Evolutionary conservation across 23 tunicate species (phyloP).

Genomic region (Diplosoma virens): DNA sequence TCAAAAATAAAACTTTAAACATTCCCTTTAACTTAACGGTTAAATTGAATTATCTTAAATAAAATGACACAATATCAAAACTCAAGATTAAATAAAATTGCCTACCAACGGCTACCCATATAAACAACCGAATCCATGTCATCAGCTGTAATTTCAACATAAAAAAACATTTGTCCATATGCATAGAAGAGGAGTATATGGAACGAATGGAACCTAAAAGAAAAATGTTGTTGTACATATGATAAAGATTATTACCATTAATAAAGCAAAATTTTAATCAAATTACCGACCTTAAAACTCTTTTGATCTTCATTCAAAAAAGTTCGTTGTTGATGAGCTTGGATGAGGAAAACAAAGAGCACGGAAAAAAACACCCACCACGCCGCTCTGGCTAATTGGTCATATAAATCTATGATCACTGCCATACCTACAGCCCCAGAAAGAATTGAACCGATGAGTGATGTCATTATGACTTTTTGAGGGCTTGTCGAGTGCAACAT

Average conservation of each 20-base stretch:
- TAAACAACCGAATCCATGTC: slow-evolving; percentile 67
- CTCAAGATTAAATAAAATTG: too few relatives aligned
- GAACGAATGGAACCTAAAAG: slow-evolving; percentile 63
- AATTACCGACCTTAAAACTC: slow-evolving; percentile 50
- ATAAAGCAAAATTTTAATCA: too few relatives aligned
- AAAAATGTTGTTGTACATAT: background rate
- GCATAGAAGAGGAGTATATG: slow-evolving; percentile 54
- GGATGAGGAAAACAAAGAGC: slow-evolving; percentile 29
- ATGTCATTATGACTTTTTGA: slow-evolving; percentile 6
- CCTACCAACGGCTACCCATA: slow-evolving; percentile 67
- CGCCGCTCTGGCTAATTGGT: slow-evolving; percentile 12
- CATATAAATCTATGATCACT: slow-evolving; percentile 20
- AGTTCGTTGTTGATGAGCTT: slow-evolving; percentile 36
- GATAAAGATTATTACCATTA: background rate
- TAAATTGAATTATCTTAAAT: too few relatives aligned
- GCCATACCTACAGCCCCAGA: slow-evolving; percentile 41
- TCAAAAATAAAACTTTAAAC: too few relatives aligned
- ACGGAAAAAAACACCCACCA: slow-evolving; percentile 39
- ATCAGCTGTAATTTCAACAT: slow-evolving; percentile 56
- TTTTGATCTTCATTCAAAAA: slow-evolving; percentile 8
- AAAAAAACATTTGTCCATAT: slow-evolving; percentile 49
- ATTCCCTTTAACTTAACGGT: too few relatives aligned
- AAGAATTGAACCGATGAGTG: slow-evolving; percentile 1
- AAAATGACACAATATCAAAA: too few relatives aligned
- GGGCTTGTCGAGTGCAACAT: background rate